A percentile compares a stretch with the other conserved stretches of the same genome.
Evolutionary conservation across 2,797 vertebrate genomes (phyloP).

Genomic region (Micromesistius poutassou): DNA sequence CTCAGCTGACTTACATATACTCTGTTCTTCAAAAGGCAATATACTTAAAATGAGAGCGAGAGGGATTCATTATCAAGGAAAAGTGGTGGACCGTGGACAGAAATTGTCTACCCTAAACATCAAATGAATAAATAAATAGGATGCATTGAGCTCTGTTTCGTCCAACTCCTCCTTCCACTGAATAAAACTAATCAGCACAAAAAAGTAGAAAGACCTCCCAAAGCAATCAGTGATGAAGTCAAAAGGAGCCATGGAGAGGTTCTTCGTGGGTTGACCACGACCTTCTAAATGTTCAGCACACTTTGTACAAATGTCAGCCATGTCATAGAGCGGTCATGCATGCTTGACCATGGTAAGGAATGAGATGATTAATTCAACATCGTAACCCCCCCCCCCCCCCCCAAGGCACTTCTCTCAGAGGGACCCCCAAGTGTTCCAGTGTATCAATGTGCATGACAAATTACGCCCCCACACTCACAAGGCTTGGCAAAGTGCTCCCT

Average conservation of each 20-base stretch:
- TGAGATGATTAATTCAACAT: conserved; percentile 49
- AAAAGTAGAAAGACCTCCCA: no score
- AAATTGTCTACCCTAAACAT: neutral
- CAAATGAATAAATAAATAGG: neutral
- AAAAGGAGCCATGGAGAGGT: neutral
- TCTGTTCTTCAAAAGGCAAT: neutral
- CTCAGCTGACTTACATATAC: neutral
- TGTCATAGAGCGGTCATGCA: conserved; percentile 21
- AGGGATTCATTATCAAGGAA: neutral
- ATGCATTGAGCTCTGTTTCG: neutral
- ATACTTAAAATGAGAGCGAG: neutral
- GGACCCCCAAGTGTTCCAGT: conserved; percentile 29
- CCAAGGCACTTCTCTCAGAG: conserved; percentile 28
- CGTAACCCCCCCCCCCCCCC: conserved; percentile 4
- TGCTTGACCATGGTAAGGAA: conserved; percentile 44
- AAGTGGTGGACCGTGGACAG: neutral
- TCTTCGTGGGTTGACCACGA: neutral
- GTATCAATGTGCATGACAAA: conserved; percentile 52
- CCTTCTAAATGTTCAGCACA: conserved; percentile 17
- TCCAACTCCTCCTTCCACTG: no score
- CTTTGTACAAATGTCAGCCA: conserved; percentile 24
- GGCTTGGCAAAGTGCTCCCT: conserved; percentile 41
- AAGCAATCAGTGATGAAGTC: conserved; percentile 1
- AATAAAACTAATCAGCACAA: no score
- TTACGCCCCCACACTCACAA: conserved; percentile 14